Evolutionary conservation across 2,113 vertebrate species (phyloP).

Genomic region (Eonycteris spelaea): DNA sequence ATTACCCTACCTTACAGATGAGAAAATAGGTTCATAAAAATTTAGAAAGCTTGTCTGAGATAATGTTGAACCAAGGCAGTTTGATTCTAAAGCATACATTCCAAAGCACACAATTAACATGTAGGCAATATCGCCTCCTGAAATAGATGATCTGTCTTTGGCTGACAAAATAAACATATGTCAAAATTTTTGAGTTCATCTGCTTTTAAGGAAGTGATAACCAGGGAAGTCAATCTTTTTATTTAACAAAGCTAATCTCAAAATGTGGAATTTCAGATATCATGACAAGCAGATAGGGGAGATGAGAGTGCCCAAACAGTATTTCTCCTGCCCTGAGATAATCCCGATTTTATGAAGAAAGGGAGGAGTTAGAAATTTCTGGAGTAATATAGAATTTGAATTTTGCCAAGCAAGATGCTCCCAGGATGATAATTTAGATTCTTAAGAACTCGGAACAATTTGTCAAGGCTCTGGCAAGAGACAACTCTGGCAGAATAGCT

Average conservation of each 20-base stretch:
- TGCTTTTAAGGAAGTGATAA: conserved; percentile 54
- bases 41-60: conserved; percentile 37
- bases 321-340: background rate
- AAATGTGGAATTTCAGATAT: conserved; percentile 25
- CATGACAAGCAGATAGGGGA: background rate
- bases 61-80: background rate
- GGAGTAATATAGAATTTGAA: conserved; percentile 13
- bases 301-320: background rate
- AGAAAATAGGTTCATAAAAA: background rate
- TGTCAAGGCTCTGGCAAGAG: background rate
- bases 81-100: conserved; percentile 30
- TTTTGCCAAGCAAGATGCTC: conserved; percentile 31
- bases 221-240: background rate
- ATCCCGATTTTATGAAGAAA: background rate
- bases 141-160: conserved; percentile 67
- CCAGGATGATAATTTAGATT: conserved; percentile 26
- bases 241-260: conserved; percentile 13
- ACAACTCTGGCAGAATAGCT: background rate
- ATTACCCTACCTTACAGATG: background rate
- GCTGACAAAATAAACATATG: conserved; percentile 67
- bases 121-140: conserved; percentile 46
- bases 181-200: conserved; percentile 54
- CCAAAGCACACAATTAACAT: conserved; percentile 51
- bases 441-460: background rate
- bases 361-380: background rate